Conservation (phyloP, 2,113 vertebrate genomes). For the Pluvianellus socialis region DNA sequence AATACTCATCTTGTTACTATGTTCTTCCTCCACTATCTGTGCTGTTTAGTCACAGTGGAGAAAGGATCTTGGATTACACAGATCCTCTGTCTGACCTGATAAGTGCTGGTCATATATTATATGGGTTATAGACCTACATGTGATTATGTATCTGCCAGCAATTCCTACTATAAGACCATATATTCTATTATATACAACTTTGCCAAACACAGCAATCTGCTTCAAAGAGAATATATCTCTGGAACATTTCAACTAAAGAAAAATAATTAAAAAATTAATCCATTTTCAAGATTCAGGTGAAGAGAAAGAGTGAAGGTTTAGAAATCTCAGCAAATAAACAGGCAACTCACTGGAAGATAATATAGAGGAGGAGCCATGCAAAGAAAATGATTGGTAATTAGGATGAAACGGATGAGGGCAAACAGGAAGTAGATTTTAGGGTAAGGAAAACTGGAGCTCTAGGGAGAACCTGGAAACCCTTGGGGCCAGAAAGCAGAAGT, state of each 20-base stretch:
- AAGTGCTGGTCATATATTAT: neutral
- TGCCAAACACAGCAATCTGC: neutral
- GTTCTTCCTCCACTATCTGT: neutral
- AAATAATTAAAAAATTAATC: neutral
- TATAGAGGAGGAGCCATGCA: neutral
- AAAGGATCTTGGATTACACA: neutral
- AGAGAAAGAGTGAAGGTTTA: neutral
- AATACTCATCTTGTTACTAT: rapidly evolving
- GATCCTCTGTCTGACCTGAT: neutral
- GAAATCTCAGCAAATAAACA: neutral
- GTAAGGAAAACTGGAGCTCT: neutral
- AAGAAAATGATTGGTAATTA: neutral
- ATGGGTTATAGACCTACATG: neutral
- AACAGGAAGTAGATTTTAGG: neutral
- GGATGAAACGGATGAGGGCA: neutral
- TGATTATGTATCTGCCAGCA: neutral
- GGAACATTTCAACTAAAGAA: neutral
- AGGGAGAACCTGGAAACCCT: neutral
- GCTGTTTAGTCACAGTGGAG: neutral
- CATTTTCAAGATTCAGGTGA: neutral
- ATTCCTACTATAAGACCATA: neutral
- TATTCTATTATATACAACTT: neutral
- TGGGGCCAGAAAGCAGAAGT: neutral
- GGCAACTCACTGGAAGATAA: neutral
- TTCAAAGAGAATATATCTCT: neutral